Conservation (phyloP, 2,113 vertebrate genomes). For the Misgurnus anguillicaudatus region DNA sequence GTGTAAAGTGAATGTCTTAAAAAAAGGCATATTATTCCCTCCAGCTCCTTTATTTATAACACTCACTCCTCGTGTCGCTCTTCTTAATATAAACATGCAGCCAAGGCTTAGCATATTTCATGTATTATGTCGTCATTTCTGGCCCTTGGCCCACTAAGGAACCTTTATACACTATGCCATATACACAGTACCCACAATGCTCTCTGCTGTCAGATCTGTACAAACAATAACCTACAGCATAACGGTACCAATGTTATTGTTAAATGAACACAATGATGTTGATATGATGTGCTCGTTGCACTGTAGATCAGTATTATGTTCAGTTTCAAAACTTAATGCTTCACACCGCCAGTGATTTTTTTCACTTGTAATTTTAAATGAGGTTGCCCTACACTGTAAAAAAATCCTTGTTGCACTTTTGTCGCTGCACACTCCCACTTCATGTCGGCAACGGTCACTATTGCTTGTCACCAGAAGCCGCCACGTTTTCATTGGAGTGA, state of each 20-base stretch:
- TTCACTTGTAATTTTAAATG: too few species aligned
- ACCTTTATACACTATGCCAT: not conserved
- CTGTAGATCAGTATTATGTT: not conserved
- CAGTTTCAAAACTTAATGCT: not conserved
- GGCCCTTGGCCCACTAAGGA: not conserved
- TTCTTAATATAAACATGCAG: not conserved
- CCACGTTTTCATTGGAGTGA: too few species aligned
- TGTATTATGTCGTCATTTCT: conserved; percentile 9
- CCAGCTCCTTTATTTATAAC: not conserved
- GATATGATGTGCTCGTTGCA: not conserved
- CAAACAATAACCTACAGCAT: too few species aligned
- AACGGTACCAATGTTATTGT: not conserved
- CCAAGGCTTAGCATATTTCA: not conserved
- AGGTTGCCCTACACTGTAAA: too few species aligned
- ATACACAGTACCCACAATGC: too few species aligned
- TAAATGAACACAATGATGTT: not conserved
- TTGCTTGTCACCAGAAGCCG: too few species aligned
- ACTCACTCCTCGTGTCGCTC: conserved; percentile 1
- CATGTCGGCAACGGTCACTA: too few species aligned
- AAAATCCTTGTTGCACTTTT: too few species aligned
- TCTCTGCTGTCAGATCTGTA: too few species aligned
- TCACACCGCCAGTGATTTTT: too few species aligned
- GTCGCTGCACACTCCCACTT: too few species aligned
- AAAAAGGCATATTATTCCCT: not conserved
- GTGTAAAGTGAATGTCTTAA: conserved; percentile 7